These are phyloP conservation scores for Lasioglossum morio DNA, from an alignment of 2,888 invertebrate genomes.

Conservation along the genomic window DNA sequence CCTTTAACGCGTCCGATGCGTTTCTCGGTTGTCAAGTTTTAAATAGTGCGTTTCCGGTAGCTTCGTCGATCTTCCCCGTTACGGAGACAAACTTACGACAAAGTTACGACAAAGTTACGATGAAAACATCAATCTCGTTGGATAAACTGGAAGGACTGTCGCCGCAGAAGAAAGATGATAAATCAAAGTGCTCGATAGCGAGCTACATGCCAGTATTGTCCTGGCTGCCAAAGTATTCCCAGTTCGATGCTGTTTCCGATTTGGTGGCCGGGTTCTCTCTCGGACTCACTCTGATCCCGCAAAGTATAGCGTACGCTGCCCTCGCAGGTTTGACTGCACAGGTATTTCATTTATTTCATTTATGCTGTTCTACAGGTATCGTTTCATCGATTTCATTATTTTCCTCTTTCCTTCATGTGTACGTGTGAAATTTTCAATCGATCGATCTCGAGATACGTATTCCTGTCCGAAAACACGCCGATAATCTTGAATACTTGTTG, in stretches of 20 bases:
- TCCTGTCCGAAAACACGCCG: too few species aligned
- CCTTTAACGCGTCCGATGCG: background rate
- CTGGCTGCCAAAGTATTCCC: constrained; percentile 90
- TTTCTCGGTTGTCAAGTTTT: background rate
- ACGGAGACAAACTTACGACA: too few species aligned
- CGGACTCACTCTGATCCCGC: constrained; percentile 96
- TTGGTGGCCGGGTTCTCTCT: constrained; percentile 95
- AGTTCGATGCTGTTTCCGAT: constrained; percentile 90
- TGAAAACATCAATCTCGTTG: constrained; percentile 15
- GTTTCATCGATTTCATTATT: background rate
- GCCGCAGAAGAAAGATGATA: constrained; percentile 24
- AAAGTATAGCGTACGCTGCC: constrained; percentile 96
- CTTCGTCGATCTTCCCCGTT: background rate
- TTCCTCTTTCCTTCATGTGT: too few species aligned
- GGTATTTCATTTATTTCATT: constrained; percentile 79
- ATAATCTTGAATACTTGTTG: too few species aligned
- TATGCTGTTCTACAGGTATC: background rate
- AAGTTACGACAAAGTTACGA: background rate
- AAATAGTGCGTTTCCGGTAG: background rate
- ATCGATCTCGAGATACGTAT: too few species aligned
- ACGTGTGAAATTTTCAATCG: too few species aligned
- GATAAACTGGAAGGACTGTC: background rate
- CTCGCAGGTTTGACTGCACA: constrained; percentile 94
- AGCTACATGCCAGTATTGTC: constrained; percentile 86
- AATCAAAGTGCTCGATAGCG: constrained; percentile 3